Evolutionary conservation across 1,140 invertebrate genomes (phyloP), one percentile per base, ranked within the genome.

Genomic region (Formica exsecta): DNA sequence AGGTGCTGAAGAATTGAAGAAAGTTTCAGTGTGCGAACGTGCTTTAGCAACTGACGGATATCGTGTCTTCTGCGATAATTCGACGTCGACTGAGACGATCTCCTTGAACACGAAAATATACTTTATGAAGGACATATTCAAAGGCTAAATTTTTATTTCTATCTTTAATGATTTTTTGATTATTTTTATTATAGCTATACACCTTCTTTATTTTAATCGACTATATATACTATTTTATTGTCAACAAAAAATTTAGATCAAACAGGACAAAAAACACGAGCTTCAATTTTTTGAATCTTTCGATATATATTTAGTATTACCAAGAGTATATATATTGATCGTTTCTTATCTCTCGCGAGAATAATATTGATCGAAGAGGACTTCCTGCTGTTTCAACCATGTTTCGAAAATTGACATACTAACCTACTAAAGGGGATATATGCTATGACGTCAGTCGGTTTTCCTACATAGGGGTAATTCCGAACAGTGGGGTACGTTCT

Each of bases 361-460:
- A 51, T 13, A 36, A 41, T 22, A 22, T 80, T 11, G 16, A n/a
- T 80, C 65, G 48, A 70, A 9, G 7, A 13, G 25, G 0, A 51
- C 9, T 11, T 13, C 29, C 48, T 1, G 2, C 22, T 19, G 3
- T 70, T 48, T 48, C 22, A 85, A 64, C 36, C 22, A 29, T 3
- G 19, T 57, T 81, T 76, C 41, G 86, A 87, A 90, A 88, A 91
- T 38, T 86, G 93, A 85, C 93, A 93, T 88, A 94, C 90, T 95
- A 93, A 95, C 94, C 94, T 89, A 95, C 88, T 92, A 76, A 94
- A 93, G 92, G 91, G 92, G 86, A 89, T 79, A 79, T 84, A 75
- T 90, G 86, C 87, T 89, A 90, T 94, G 93, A 93, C 93, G 94
- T 93, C 92, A 94, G 83, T 80, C 77, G 71, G 87, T 84, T 89